Evolutionary conservation across 2,113 vertebrate genomes (phyloP), one percentile per base, ranked within the genome.

Genomic region (Saccopteryx bilineata): DNA sequence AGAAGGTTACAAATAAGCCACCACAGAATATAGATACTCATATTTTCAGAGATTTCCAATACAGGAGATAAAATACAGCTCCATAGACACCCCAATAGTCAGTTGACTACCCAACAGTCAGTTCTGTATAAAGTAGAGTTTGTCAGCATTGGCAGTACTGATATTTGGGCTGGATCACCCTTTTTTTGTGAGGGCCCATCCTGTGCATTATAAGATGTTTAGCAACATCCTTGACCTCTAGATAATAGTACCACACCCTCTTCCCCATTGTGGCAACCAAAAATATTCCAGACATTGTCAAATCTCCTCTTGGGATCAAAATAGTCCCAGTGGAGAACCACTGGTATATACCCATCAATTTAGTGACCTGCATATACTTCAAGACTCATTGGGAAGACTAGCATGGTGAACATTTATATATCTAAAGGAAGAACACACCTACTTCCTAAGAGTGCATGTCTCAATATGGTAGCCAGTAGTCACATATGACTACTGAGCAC

Each of bases 21-120:
- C 10, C 18, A 79, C 2, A 68, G 52, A 94, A 26, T 52, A 5
- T 54, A 60, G 63, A 88, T 9, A n/a, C 2, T 90, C 9, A 23
- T 60, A 54, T 82, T 78, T 86, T 82, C 63, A 63, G 68, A 76
- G 58, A 75, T 56, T 68, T 88, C 86, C 33, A 88, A n/a, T 28
- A 28, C 81, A 26, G 61, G 65, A 78, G 61, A 82, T 17, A 89
- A 85, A 81, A 61, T 8, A 52, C 14, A 81, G 83, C 6, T 66
- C 68, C 82, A 9, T 17, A 54, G 50, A 71, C 81, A 39, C 31
- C 28, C 14, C 7, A 23, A 66, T 65, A 65, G 26, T 14, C 26
- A 84, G 61, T 46, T 84, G n/a, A 58, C 54, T 48, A 14, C 60
- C 7, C 11, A 84, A 21, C 28, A 33, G 9, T 31, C 52, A 39